Evolutionary conservation across 30 jellyfish, hydroid and myxozoan species (phyloP).

Genomic region (Chironex yamaguchii): DNA sequence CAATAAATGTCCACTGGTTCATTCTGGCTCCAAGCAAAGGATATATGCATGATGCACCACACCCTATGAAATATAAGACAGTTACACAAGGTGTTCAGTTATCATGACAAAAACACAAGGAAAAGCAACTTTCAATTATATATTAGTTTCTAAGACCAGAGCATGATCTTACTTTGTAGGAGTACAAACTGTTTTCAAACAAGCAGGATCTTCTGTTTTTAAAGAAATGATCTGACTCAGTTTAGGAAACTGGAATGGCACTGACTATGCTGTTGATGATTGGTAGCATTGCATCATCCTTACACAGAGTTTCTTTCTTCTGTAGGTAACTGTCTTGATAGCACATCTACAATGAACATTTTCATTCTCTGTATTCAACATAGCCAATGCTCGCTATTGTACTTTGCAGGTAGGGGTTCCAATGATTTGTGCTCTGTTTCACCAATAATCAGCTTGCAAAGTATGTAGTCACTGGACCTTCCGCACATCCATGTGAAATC

Average conservation of each 20-base stretch:
- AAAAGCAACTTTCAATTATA: too few species aligned
- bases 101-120: too few species aligned
- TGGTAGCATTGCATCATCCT: not conserved
- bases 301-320: not conserved
- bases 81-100: too few species aligned
- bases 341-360: not conserved
- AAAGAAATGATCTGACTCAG: constrained; percentile 5
- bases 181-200: too few species aligned
- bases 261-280: constrained; percentile 3
- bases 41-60: constrained; percentile 98
- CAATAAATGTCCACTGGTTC: constrained; percentile 83
- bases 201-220: constrained; percentile 14
- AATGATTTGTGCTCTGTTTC: too few species aligned
- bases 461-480: constrained; percentile 19
- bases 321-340: constrained; percentile 1
- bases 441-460: too few species aligned
- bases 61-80: constrained; percentile 80
- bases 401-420: too few species aligned
- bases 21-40: constrained; percentile 82
- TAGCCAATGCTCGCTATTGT: not conserved
- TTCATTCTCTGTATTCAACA: not conserved
- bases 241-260: constrained; percentile 6
- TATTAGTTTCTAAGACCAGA: too few species aligned
- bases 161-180: too few species aligned
- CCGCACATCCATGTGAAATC: constrained; percentile 33